These are phyloP conservation scores for Phrixothrix hirtus DNA, from an alignment of 2,888 invertebrate species.

Conservation along the genomic window DNA sequence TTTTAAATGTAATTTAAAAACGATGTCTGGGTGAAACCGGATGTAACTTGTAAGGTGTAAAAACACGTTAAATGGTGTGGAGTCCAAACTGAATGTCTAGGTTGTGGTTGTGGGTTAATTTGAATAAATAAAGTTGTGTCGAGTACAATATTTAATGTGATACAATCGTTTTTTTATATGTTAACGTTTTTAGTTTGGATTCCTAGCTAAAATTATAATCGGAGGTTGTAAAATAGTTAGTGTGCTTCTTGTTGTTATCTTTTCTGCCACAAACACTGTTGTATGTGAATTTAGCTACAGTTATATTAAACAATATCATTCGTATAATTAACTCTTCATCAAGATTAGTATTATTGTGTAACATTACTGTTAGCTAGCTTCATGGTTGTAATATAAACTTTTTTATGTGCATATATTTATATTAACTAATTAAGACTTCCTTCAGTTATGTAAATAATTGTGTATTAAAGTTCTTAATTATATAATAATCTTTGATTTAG, in stretches of 20 bases:
- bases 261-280: conserved; percentile 12
- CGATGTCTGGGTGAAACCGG: too few species aligned
- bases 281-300: conserved; percentile 17
- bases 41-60: too few species aligned
- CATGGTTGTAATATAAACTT: conserved; percentile 39
- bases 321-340: conserved; percentile 3
- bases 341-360: conserved; percentile 25
- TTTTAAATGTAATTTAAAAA: too few species aligned
- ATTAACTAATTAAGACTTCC: conserved; percentile 22
- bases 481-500: neutral
- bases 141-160: conserved; percentile 23
- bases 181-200: conserved; percentile 20
- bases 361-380: conserved; percentile 25
- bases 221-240: conserved; percentile 14
- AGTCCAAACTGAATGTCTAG: conserved; percentile 20
- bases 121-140: neutral
- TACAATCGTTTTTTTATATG: conserved; percentile 1
- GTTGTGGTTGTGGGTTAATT: conserved; percentile 11
- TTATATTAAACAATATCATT: conserved; percentile 1
- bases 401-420: conserved; percentile 38
- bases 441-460: conserved; percentile 36
- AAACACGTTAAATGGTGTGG: too few species aligned
- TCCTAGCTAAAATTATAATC: conserved; percentile 8
- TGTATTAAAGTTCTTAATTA: conserved; percentile 21
- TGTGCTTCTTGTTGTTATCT: conserved; percentile 21